Base-by-base conservation (phyloP, 53 echinoderm and acorn worm species). In the Arbacia lixula region DNA sequence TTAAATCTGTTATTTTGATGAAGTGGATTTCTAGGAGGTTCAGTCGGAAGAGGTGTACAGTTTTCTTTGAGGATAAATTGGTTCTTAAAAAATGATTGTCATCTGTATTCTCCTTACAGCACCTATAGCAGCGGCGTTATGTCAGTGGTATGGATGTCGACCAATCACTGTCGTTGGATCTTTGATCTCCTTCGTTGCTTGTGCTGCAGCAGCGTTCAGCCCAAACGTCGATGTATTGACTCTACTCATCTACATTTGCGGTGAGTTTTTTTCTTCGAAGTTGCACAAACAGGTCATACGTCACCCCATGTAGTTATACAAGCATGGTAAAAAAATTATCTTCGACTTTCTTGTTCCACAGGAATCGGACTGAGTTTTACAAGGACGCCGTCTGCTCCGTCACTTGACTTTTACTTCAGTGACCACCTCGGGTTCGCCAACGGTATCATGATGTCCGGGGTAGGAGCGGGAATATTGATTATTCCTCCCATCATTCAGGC, bases 371-470 rank as follows among this genome's bases (percentile, higher is more conserved):
- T 83, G 43, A 82, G 86, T 39, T 37, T 90, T 22, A 53, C 74
- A n/a, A 72, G 72, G 39, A 68, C 86, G 3, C 80, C 87, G 11
- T 64, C 76, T 4, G 33, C 75, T 21, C 53, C 76, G 5, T 57
- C 84, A 25, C 43, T 91, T n/a, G 71, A 68, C 36, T 75, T 84
- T 34, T 84, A 84, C 60, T 91, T 91, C 76, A 66, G 72, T 65
- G 50, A 66, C 51, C 43, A 72, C 37, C 83, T 83, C 43, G 76
- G 67, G 2, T 87, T 87, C 11, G 91, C 91, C 10, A 84, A 83
- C 53, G 87, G 84, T 16, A 57, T 91, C 33, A 86, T 86, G 39
- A 82, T 58, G 53, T 87, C 91, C 41, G 91, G 91, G 17, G 68
- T 83, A 14, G 91, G 91, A 36, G 84, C 84, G 12, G 91, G 91